A percentile compares a stretch with the other conserved stretches of the same genome.
Conservation (phyloP, 2,888 invertebrate species). For the Cheilosia scutellata region DNA sequence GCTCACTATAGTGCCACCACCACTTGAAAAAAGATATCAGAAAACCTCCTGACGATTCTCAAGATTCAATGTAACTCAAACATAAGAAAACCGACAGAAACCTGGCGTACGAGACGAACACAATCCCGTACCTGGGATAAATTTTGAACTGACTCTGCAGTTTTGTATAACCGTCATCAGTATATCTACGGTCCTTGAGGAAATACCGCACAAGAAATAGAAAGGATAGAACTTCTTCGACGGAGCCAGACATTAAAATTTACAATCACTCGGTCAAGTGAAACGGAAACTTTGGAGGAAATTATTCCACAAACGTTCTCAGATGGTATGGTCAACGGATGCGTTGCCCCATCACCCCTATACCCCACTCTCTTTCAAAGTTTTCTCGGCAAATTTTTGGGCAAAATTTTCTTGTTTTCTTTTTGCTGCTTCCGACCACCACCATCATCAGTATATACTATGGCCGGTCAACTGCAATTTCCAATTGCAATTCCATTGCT, state of each 20-base stretch:
- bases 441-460: constrained; percentile 19
- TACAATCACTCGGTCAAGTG: constrained; percentile 76
- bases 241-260: constrained; percentile 73
- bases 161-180: neutral
- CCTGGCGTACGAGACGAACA: constrained; percentile 19
- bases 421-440: constrained; percentile 31
- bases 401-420: constrained; percentile 17
- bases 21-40: constrained; percentile 36
- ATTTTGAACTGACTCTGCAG: constrained; percentile 44
- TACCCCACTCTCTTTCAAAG: constrained; percentile 15
- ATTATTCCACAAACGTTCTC: constrained; percentile 72
- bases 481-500: constrained; percentile 64
- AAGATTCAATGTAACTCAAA: constrained; percentile 64
- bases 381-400: constrained; percentile 63
- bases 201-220: constrained; percentile 40
- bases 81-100: constrained; percentile 25
- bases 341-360: constrained; percentile 40
- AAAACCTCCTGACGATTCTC: constrained; percentile 22
- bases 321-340: constrained; percentile 70
- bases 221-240: constrained; percentile 65
- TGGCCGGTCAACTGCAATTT: constrained; percentile 62
- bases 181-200: neutral
- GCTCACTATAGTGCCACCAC: neutral
- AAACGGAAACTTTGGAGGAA: constrained; percentile 75
- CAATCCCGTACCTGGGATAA: constrained; percentile 62